A percentile compares a stretch with the other conserved stretches of the same genome.
These are phyloP conservation scores for Phylloscopus whistleri DNA, from an alignment of 2,113 vertebrate species.

Conservation along the genomic window DNA sequence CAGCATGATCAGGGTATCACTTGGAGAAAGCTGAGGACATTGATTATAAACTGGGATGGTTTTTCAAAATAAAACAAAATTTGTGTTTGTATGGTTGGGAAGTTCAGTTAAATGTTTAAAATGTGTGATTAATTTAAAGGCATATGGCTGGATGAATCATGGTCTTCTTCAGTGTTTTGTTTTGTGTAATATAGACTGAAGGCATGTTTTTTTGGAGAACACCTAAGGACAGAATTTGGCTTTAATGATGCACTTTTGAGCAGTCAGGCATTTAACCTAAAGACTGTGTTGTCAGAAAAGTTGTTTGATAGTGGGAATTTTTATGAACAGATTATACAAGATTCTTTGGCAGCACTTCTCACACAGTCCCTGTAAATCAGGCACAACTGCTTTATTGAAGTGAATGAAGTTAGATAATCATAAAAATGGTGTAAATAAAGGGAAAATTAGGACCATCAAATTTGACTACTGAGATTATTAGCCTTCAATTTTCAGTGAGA, in stretches of 20 bases:
- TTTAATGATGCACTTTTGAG: background rate
- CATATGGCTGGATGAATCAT: background rate
- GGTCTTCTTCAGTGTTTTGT: background rate
- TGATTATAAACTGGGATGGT: background rate
- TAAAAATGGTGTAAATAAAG: conserved; percentile 18
- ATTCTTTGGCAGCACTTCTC: background rate
- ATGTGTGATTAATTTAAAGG: background rate
- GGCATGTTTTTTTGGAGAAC: background rate
- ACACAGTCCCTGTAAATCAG: background rate
- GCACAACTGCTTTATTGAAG: background rate
- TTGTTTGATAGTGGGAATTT: background rate
- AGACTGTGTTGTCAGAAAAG: background rate
- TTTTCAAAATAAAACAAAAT: background rate
- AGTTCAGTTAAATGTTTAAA: background rate
- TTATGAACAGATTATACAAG: conserved; percentile 4
- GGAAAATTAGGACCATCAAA: background rate
- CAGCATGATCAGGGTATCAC: background rate
- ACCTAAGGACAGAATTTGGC: background rate
- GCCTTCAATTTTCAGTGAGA: background rate
- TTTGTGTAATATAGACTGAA: background rate
- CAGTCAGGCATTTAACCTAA: conserved; percentile 5
- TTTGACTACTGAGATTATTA: background rate
- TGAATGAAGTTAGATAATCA: background rate
- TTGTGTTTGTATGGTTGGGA: background rate
- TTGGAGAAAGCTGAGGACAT: background rate